Base-by-base conservation (phyloP, 2,113 vertebrate species). In the Otolemur garnettii region DNA sequence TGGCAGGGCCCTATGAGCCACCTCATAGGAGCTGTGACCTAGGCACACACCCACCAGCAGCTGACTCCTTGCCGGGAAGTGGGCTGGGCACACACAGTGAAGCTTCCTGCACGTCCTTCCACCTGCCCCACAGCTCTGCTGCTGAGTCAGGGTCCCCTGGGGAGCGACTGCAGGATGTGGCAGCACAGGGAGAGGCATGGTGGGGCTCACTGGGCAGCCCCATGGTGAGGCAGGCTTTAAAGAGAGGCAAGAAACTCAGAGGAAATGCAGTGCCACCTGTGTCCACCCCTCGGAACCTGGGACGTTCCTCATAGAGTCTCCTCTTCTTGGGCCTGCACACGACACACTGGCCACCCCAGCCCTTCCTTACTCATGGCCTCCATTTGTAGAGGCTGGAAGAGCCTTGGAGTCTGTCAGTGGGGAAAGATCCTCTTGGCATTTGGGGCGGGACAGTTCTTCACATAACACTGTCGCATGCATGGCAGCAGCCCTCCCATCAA, bases 131-230 rank as follows among this genome's bases (percentile, higher is more conserved):
- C 87, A 14, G 8, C 3, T 68, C 62, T 83, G 68, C 77, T 89
- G 83, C 97, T 96, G 96, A 95, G 77, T 96, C 96, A 95, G 90
- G 81, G 79, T 90, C 80, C 72, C 19, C 4, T 50, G 77, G 72
- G 80, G 95, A 82, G 45, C 0, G 17, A 24, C 3, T 13, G 19
- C 55, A 59, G 77, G 90, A 60, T 78, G 71, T 78, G 45, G 45
- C 8, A 50, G 45, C 45, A 50, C 45, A 50, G 45, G 45, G 45
- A 50, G 45, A 50, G 45, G 45, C 45, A 50, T 9, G 83, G 38
- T 33, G 5, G 75, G 33, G 45, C 18, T 30, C 4, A 1, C 45
- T 14, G 59, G 66, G 57, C 14, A 13, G 50, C 15, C 75, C 68
- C 60, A 55, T 59, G 26, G 55, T 68, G 19, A 19, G 72, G 77